phyloP scores from a whole-genome alignment of 2,888 invertebrate genomes.

The Trichogramma evanescens region DNA sequence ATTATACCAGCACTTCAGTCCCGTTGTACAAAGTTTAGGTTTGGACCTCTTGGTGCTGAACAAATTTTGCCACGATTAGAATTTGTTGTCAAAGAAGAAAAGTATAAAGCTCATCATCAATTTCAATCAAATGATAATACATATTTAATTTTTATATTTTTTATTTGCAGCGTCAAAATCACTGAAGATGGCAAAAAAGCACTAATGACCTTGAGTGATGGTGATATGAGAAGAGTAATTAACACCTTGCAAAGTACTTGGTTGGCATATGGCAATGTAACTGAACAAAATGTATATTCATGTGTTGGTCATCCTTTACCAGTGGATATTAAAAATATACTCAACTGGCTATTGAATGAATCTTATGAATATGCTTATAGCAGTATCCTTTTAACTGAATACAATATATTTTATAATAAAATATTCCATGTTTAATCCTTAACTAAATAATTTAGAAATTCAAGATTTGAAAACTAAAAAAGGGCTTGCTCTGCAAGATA shows the following conservation, averaged over 20 bases:
- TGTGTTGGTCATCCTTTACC: constrained; percentile 95
- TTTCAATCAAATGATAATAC: neutral
- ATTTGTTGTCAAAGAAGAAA: constrained; percentile 74
- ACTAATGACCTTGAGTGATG: constrained; percentile 79
- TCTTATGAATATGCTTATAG: constrained; percentile 68
- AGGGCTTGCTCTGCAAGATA: constrained; percentile 88
- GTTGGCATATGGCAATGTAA: constrained; percentile 83
- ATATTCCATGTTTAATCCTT: constrained; percentile 25
- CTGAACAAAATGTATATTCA: constrained; percentile 85
- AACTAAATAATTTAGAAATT: constrained; percentile 53
- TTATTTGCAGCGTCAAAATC: constrained; percentile 52
- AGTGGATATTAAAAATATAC: constrained; percentile 78
- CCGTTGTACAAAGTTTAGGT: constrained; percentile 91
- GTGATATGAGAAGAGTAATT: constrained; percentile 96
- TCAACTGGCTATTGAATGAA: constrained; percentile 79
- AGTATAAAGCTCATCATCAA: constrained; percentile 51
- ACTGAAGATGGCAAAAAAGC: constrained; percentile 86
- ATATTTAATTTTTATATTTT: neutral
- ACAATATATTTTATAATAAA: neutral
- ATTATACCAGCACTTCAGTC: constrained; percentile 98
- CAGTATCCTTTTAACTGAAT: constrained; percentile 61
- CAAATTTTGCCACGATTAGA: constrained; percentile 87
- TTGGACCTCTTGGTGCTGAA: constrained; percentile 77
- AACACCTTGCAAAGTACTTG: constrained; percentile 95
- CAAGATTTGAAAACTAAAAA: constrained; percentile 79